Conservation (phyloP, 2,888 invertebrate species). For the Stenotaenia linearis region DNA sequence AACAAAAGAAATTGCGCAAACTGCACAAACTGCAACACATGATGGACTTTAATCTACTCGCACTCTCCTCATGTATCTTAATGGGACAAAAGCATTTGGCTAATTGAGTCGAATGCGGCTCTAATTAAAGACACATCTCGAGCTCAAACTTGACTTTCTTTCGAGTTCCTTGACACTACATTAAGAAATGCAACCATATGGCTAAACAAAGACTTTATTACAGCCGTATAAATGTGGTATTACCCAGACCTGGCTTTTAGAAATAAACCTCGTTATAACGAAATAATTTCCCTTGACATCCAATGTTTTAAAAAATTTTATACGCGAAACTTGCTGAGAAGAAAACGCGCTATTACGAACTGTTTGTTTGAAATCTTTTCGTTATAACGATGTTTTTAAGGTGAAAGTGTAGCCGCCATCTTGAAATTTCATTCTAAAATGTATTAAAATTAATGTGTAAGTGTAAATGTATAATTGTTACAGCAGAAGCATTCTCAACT, state of each 20-base stretch:
- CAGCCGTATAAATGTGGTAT: not conserved
- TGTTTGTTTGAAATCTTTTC: too few species aligned
- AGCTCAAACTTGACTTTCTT: not conserved
- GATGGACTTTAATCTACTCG: not conserved
- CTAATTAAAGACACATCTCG: not conserved
- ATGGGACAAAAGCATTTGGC: slow-evolving; percentile 21
- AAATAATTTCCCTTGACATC: too few species aligned
- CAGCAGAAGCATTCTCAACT: too few species aligned
- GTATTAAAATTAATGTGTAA: too few species aligned
- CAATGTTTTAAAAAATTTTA: too few species aligned
- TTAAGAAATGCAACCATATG: not conserved
- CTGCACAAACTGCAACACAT: not conserved
- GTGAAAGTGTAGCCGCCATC: too few species aligned
- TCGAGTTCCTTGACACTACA: not conserved
- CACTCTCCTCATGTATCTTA: not conserved
- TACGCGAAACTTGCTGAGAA: too few species aligned
- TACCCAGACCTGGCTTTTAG: not conserved
- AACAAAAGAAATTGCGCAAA: not conserved
- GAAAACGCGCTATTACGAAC: too few species aligned
- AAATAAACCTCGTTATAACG: too few species aligned
- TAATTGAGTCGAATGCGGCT: slow-evolving; percentile 16
- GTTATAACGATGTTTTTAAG: too few species aligned
- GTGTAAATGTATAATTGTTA: too few species aligned
- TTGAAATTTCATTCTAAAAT: too few species aligned
- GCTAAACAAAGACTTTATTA: not conserved